These are phyloP conservation scores for Frankliniella fusca DNA, from an alignment of 2,888 invertebrate genomes.

Conservation along the genomic window DNA sequence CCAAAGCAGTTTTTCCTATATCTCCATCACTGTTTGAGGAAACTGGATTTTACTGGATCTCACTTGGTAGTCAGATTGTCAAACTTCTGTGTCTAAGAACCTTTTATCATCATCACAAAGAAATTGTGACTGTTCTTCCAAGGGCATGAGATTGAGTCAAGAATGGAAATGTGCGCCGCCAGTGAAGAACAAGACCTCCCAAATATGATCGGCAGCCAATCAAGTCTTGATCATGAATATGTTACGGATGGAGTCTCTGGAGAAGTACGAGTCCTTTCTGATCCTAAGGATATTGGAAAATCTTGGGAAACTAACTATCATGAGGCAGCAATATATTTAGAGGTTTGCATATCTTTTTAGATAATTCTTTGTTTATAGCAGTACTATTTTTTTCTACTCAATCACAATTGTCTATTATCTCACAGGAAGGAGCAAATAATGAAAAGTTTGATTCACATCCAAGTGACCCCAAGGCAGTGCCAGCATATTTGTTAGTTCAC, in stretches of 20 bases:
- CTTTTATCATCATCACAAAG: not conserved
- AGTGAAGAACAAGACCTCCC: conserved; percentile 37
- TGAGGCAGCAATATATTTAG: conserved; percentile 82
- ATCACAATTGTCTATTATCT: conserved; percentile 38
- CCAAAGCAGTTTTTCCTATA: too few relatives aligned
- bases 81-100: not conserved
- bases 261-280: conserved; percentile 34
- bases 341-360: conserved; percentile 51
- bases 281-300: conserved; percentile 44
- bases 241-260: conserved; percentile 27
- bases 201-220: conserved; percentile 40
- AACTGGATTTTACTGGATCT: not conserved
- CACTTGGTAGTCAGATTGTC: not conserved
- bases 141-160: not conserved
- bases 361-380: not conserved
- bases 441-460: conserved; percentile 89
- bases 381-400: conserved; percentile 19
- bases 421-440: conserved; percentile 82
- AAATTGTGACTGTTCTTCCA: not conserved
- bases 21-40: too few relatives aligned
- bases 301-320: conserved; percentile 89
- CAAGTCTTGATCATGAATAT: conserved; percentile 36
- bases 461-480: conserved; percentile 72
- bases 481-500: conserved; percentile 81
- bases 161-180: not conserved